Conservation (phyloP, 30 jellyfish, hydroid and myxozoan genomes). For the Aurelia sp. region DNA sequence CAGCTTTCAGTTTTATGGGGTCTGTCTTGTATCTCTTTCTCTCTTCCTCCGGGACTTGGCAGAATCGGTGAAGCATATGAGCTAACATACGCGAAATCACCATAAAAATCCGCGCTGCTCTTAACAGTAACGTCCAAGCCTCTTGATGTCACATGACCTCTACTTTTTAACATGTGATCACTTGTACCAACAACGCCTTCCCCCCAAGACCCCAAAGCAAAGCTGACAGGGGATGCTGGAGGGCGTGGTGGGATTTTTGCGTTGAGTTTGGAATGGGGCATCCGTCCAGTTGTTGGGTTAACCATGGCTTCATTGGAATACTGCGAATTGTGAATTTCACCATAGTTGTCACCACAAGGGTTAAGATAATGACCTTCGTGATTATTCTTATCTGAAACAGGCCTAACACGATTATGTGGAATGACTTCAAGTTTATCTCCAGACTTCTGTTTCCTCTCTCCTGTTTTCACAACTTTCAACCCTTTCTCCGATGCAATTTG, state of each 20-base stretch:
- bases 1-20: constrained; percentile 9
- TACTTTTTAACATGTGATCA: background rate
- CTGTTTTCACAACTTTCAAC: too few species aligned
- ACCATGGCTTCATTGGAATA: too few species aligned
- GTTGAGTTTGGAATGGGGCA: too few species aligned
- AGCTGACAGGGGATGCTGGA: constrained; percentile 20
- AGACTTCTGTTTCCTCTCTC: too few species aligned
- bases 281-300: too few species aligned
- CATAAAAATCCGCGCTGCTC: constrained; percentile 39
- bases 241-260: background rate
- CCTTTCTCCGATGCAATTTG: too few species aligned
- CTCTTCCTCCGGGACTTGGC: background rate
- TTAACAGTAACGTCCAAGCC: constrained; percentile 42
- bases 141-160: constrained; percentile 57
- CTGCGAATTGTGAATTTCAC: too few species aligned
- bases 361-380: too few species aligned
- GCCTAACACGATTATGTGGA: too few species aligned
- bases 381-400: too few species aligned
- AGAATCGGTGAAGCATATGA: constrained; percentile 13
- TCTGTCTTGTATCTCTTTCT: background rate
- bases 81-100: constrained; percentile 29
- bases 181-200: constrained; percentile 53
- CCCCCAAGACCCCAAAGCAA: constrained; percentile 51
- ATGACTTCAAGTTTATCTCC: too few species aligned
- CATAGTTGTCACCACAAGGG: too few species aligned